Evolutionary conservation across 2,888 invertebrate genomes (phyloP).

Genomic region (Tetramorium bicarinatum): DNA sequence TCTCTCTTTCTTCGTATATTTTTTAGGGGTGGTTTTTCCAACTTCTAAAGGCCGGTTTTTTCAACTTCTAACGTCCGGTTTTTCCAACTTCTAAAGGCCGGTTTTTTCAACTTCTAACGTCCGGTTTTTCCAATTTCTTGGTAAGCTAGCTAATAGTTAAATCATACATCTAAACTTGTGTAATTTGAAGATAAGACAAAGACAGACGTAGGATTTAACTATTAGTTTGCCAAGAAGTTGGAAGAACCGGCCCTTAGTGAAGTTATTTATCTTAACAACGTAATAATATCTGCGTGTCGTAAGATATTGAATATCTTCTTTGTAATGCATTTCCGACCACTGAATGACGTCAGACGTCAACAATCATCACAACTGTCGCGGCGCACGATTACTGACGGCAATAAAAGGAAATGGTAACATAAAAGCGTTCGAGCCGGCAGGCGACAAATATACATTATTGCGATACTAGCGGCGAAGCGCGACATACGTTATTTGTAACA

Average conservation of each 20-base stretch:
- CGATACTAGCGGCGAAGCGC: neutral
- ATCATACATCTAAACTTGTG: too few species aligned
- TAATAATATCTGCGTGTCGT: neutral
- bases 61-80: too few species aligned
- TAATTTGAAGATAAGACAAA: too few species aligned
- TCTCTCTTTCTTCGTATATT: neutral
- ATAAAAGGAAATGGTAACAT: constrained; percentile 9
- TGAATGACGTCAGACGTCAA: neutral
- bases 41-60: too few species aligned
- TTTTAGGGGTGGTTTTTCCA: too few species aligned
- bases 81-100: too few species aligned
- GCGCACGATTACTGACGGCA: neutral
- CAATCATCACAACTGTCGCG: neutral
- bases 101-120: too few species aligned
- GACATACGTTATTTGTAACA: neutral
- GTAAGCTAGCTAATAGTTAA: too few species aligned
- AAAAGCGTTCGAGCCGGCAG: neutral
- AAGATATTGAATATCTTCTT: neutral
- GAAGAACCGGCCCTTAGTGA: too few species aligned
- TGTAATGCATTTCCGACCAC: neutral
- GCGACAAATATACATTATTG: neutral
- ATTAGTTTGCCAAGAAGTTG: too few species aligned
- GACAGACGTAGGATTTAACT: too few species aligned
- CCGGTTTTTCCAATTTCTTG: too few species aligned
- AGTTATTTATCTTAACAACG: neutral